Evolutionary conservation across 1,140 invertebrate species (phyloP).

Genomic region (Brachionus rotundiformis): DNA sequence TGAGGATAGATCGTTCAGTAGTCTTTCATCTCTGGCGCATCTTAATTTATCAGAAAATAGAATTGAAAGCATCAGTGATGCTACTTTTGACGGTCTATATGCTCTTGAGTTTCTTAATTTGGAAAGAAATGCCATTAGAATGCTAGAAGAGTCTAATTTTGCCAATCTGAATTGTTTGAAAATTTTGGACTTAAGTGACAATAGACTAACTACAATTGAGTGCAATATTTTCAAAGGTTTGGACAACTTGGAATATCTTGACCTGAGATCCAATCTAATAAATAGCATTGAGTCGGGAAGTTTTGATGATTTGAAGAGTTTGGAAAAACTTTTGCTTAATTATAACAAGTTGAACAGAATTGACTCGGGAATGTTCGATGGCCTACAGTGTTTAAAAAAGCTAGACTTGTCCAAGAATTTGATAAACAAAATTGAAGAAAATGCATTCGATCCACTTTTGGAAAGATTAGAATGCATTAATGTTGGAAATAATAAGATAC

Average conservation of each 20-base stretch:
- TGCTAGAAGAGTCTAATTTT: not conserved
- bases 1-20: not conserved
- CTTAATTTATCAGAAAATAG: not conserved
- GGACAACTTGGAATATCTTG: not conserved
- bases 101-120: not conserved
- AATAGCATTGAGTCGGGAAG: not conserved
- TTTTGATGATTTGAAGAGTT: not conserved
- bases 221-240: not conserved
- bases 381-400: not conserved
- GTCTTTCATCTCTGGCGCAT: not conserved
- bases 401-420: not conserved
- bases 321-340: not conserved
- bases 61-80: not conserved
- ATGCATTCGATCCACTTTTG: not conserved
- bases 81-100: not conserved
- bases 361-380: not conserved
- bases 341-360: not conserved
- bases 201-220: not conserved
- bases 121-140: not conserved
- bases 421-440: not conserved
- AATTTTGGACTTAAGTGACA: not conserved
- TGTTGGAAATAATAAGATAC: not conserved
- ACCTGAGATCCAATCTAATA: not conserved
- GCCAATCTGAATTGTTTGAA: not conserved
- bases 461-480: not conserved